A percentile compares a stretch with the other conserved stretches of the same genome.
Conservation (phyloP, 2,113 vertebrate species). For the Oplegnathus fasciatus region DNA sequence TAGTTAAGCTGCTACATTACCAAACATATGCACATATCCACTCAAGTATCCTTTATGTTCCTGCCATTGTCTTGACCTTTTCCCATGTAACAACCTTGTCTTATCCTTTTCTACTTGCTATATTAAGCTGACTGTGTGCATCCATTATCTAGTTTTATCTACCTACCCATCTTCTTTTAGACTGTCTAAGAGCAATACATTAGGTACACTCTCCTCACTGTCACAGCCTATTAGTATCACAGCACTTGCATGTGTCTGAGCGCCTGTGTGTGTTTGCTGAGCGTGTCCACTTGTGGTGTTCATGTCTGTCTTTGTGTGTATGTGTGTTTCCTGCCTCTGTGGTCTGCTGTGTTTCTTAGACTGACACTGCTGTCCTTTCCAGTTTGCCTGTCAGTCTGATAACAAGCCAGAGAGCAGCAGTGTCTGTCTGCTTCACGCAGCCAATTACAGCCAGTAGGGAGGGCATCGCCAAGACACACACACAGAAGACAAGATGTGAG, state of each 20-base stretch:
- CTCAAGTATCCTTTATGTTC: slow-evolving; percentile 6
- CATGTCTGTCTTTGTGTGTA: slow-evolving; percentile 10
- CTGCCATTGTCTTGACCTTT: slow-evolving; percentile 51
- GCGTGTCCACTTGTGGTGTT: slow-evolving; percentile 8
- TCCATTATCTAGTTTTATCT: slow-evolving; percentile 45
- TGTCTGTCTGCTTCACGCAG: slow-evolving; percentile 48
- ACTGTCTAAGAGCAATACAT: slow-evolving; percentile 51
- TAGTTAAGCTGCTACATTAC: background rate
- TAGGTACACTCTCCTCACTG: slow-evolving; percentile 36
- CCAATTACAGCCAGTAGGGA: slow-evolving; percentile 66
- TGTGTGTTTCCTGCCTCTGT: slow-evolving; percentile 24
- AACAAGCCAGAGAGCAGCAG: slow-evolving; percentile 49
- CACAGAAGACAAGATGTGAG: slow-evolving; percentile 7
- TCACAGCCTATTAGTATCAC: slow-evolving; percentile 41
- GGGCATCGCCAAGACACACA: slow-evolving; percentile 19
- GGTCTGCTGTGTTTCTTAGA: slow-evolving; percentile 43
- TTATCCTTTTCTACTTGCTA: slow-evolving; percentile 17
- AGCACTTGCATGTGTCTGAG: background rate
- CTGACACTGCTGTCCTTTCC: slow-evolving; percentile 62
- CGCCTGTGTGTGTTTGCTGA: background rate
- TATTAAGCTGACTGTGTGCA: slow-evolving; percentile 14
- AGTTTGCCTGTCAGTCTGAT: slow-evolving; percentile 65
- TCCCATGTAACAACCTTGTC: slow-evolving; percentile 2
- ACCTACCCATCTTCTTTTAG: slow-evolving; percentile 14
- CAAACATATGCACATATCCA: slow-evolving; percentile 7